Base-by-base conservation (phyloP, 2,888 invertebrate genomes). In the Ephialtes manifestator region DNA sequence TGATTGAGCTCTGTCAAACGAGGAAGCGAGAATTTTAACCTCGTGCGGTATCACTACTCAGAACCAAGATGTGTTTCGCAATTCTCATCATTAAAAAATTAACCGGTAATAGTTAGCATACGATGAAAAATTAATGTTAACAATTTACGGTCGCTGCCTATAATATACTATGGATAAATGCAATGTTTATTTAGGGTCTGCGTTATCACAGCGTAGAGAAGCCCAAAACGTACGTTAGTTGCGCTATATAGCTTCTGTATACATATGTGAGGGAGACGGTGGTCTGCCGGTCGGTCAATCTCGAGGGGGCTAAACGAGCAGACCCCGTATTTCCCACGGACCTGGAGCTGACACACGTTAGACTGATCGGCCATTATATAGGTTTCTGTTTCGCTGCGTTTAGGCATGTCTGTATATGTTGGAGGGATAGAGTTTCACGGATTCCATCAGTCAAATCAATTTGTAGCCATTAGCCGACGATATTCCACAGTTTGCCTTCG, bases 391-490 rank as follows among this genome's bases (percentile, higher is more conserved):
- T 92, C 92, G 89, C 83, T 86, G 84, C 48, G 79, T 43, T 75
- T 67, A 78, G 39, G 60, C 70, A 39, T 71, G 60, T 71, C 31
- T 51, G 71, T 81, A 65, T 68, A 65, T 70, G 72, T 60, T 20
- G n/a, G 48, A 43, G 67, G 88, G 90, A 90, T 94, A 90, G 91
- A 92, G 89, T 94, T 93, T 92, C 94, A 87, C 65, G 88, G 87
- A 92, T 93, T 92, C 92, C 91, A 92, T 92, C 91, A 90, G 90
- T 92, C 90, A 91, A 92, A 93, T 94, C 94, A 94, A 94, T 94
- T 94, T 94, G 93, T 93, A 92, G 88, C 94, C 93, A 93, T 94
- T 94, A 94, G 92, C 88, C 80, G 60, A 68, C 55, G 79, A 67
- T 82, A 80, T 79, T 88, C 87, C 83, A 78, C 60, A 84, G 89